Evolutionary conservation across 2,888 invertebrate genomes (phyloP).

Genomic region (Bhutanitis thaidina): DNA sequence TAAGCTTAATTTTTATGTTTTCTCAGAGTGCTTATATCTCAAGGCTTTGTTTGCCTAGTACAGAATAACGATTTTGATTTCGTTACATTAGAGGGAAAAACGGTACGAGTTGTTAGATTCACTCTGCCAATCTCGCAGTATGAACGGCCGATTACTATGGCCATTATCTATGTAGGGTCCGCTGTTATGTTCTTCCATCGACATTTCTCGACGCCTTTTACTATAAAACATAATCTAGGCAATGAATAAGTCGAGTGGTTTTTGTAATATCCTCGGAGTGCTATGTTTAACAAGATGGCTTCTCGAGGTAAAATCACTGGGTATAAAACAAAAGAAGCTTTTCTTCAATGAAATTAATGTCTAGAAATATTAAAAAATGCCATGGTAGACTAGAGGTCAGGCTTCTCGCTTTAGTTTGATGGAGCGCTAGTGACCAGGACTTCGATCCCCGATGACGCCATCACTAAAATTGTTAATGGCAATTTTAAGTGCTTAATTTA

Average conservation of each 20-base stretch:
- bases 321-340: background rate
- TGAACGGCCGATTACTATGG: slow-evolving; percentile 5
- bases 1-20: too few species aligned
- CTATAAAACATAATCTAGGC: slow-evolving; percentile 16
- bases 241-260: slow-evolving; percentile 11
- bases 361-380: too few species aligned
- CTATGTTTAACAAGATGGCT: slow-evolving; percentile 3
- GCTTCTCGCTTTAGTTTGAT: too few species aligned
- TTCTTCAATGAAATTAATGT: too few species aligned
- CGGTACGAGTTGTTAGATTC: background rate
- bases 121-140: background rate
- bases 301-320: background rate
- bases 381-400: too few species aligned
- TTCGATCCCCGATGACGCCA: too few species aligned
- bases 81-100: background rate
- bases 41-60: background rate
- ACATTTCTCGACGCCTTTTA: slow-evolving; percentile 15
- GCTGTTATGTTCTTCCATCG: slow-evolving; percentile 11
- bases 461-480: too few species aligned
- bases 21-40: too few species aligned
- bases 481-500: too few species aligned
- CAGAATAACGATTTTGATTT: background rate
- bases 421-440: too few species aligned
- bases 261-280: background rate
- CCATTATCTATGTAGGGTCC: slow-evolving; percentile 10